Conservation (phyloP, 2,113 vertebrate species). For the Pao palembangensis region DNA sequence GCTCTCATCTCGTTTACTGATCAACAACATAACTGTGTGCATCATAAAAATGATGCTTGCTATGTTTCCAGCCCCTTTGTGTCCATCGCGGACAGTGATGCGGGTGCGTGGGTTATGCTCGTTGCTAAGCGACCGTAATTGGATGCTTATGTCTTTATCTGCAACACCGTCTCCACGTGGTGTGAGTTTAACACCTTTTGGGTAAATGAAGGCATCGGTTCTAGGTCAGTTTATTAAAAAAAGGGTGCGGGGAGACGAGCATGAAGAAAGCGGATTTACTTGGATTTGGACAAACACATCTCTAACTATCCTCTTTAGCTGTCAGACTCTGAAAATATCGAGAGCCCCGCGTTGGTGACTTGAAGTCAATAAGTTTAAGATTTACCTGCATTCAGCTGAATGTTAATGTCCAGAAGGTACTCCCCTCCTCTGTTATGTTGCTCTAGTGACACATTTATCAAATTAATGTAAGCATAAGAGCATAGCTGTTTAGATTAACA, state of each 20-base stretch:
- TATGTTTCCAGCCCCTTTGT: slow-evolving; percentile 14
- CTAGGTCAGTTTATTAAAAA: neutral
- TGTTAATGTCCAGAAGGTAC: too few species aligned
- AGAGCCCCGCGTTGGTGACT: too few species aligned
- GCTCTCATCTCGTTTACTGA: slow-evolving; percentile 9
- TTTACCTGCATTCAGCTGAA: too few species aligned
- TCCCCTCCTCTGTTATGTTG: too few species aligned
- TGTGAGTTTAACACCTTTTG: neutral
- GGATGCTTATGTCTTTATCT: slow-evolving; percentile 34
- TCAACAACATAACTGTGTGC: neutral
- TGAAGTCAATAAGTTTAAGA: too few species aligned
- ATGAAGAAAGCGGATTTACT: neutral
- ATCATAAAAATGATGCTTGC: neutral
- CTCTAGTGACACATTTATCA: neutral
- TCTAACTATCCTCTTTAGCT: too few species aligned
- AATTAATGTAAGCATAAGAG: neutral
- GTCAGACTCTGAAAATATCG: too few species aligned
- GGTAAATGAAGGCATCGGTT: neutral
- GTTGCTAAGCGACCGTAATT: slow-evolving; percentile 48
- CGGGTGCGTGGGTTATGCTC: slow-evolving; percentile 28
- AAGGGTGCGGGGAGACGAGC: neutral
- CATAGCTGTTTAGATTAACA: neutral
- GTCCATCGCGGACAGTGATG: slow-evolving; percentile 2
- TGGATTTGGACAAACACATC: too few species aligned
- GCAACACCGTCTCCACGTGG: slow-evolving; percentile 2